These are phyloP conservation scores for Neodiprion lecontei DNA, from an alignment of 1,140 invertebrate genomes.

Conservation along the genomic window DNA sequence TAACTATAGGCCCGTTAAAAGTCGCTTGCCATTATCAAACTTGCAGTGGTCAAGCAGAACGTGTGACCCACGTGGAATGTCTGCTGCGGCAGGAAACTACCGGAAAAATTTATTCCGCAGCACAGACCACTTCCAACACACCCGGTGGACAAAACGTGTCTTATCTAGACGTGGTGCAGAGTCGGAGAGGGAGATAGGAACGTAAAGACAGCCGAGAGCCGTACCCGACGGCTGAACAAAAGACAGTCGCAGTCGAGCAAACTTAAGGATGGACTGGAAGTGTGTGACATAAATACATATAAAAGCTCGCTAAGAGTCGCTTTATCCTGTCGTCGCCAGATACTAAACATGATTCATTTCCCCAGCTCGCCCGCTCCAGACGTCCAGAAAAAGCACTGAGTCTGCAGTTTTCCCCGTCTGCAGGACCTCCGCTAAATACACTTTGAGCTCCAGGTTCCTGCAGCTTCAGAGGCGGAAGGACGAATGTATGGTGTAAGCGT, in stretches of 20 bases:
- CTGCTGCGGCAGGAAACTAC: not conserved
- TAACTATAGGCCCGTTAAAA: not conserved
- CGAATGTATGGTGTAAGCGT: not conserved
- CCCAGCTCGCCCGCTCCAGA: not conserved
- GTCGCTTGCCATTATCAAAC: not conserved
- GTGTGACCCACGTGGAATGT: not conserved
- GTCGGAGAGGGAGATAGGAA: not conserved
- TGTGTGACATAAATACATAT: slow-evolving; percentile 55
- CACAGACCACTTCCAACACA: slow-evolving; percentile 1
- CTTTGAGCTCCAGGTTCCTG: not conserved
- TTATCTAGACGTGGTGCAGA: slow-evolving; percentile 46
- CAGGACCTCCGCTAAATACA: not conserved
- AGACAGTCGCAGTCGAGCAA: slow-evolving; percentile 18
- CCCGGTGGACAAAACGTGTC: slow-evolving; percentile 41
- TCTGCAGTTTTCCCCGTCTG: not conserved
- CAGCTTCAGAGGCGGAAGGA: not conserved
- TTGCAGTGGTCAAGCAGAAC: not conserved
- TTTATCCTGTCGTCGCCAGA: slow-evolving; percentile 56
- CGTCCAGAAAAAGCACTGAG: not conserved
- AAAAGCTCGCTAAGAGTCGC: slow-evolving; percentile 40
- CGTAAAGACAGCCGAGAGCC: slow-evolving; percentile 3
- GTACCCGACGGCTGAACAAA: not conserved
- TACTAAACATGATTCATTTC: slow-evolving; percentile 41
- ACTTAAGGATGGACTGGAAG: slow-evolving; percentile 32
- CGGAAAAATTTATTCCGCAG: not conserved